Base-by-base conservation (phyloP, 2,888 invertebrate species). In the Smittia sp. region DNA sequence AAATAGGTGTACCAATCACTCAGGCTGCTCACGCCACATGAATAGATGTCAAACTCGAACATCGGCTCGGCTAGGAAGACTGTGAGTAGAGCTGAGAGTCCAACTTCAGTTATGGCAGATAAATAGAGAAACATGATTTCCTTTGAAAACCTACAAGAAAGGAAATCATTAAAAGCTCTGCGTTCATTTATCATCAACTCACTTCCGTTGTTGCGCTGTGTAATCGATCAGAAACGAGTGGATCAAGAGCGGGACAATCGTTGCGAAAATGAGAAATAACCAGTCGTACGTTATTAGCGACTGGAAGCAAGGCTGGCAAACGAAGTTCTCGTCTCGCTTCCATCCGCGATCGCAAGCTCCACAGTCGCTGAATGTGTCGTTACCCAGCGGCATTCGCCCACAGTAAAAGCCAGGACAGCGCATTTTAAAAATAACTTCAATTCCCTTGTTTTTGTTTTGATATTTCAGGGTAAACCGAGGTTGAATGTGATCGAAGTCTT, bases 261-360 rank as follows among this genome's bases (percentile, higher is more conserved):
- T 93, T 93, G 98, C 96, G 79, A 98, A 98, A 1, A 94, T 93
- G 22, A 98, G 87, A 80, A 94, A 96, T 62, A 97, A 86, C 92
- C 95, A 96, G 78, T 97, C 97, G 79, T 98, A 97, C 52, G 93
- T 86, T 13, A 88, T 85, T 0, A 94, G 91, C 39, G 85, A 85
- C 73, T 91, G 90, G 1, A 86, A 85, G 79, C 97, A 98, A 1
- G 87, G 87, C 18, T 85, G 82, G 80, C 97, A 96, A 52, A 90
- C 88, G 54, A 76, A 80, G 74, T 91, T 92, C 0, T 88, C 86
- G 0, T 85, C 82, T 58, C 91, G 88, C 32, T 91, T 85, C 78
- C 86, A 94, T 0, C 97, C 96, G 76, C 94, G 83, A 0, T 92
- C 92, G 78, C 95, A 95, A 0, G 93, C 90, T 0, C 94, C 94